A percentile compares a stretch with the other conserved stretches of the same genome.
These are phyloP conservation scores for Alces alces DNA, from an alignment of 2,113 vertebrate species.

Conservation along the genomic window DNA sequence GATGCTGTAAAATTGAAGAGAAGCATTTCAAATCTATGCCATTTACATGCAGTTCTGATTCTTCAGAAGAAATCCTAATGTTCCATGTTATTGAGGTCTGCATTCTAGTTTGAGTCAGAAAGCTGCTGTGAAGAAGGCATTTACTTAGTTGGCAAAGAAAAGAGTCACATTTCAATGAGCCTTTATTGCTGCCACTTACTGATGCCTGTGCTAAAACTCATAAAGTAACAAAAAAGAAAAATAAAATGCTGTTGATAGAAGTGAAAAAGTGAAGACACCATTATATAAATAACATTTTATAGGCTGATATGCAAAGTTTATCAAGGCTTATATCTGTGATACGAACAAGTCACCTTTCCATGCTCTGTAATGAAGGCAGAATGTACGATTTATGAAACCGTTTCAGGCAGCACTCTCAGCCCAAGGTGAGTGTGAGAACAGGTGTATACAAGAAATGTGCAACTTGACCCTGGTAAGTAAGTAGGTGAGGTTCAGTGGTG, in stretches of 20 bases:
- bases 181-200: not conserved
- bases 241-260: not conserved
- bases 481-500: not conserved
- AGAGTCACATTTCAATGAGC: not conserved
- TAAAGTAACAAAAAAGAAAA: not conserved
- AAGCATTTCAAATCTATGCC: not conserved
- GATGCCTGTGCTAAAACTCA: not conserved
- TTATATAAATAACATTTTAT: not conserved
- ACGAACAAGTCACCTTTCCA: not conserved
- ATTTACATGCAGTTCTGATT: not conserved
- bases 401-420: not conserved
- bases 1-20: not conserved
- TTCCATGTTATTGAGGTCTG: not conserved
- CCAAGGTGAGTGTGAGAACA: not conserved
- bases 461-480: not conserved
- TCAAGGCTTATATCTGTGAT: not conserved
- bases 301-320: not conserved
- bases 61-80: not conserved
- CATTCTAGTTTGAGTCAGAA: not conserved
- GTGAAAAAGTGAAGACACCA: not conserved
- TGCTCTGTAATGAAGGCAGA: not conserved
- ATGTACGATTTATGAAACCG: not conserved
- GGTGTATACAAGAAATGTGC: not conserved
- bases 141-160: not conserved
- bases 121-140: not conserved